phyloP scores from a whole-genome alignment of 2,888 invertebrate genomes.

The Bhutanitis thaidina region DNA sequence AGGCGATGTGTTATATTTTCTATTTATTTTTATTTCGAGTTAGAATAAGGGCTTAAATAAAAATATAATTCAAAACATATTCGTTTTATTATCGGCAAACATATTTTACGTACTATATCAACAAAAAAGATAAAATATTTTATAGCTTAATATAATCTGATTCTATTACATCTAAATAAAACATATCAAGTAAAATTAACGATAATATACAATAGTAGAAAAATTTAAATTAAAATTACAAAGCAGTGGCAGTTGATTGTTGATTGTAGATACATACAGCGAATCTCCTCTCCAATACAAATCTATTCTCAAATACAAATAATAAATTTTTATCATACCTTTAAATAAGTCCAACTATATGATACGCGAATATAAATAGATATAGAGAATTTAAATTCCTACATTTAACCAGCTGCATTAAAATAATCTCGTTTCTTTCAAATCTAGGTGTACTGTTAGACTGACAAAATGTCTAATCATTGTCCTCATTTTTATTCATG shows the following conservation, averaged over 20 bases:
- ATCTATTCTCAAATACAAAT: too few species aligned
- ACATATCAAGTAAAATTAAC: not conserved
- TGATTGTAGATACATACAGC: not conserved
- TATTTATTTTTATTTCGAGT: not conserved
- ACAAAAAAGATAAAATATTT: slow-evolving; percentile 4
- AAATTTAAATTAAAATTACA: slow-evolving; percentile 9
- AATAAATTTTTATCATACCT: too few species aligned
- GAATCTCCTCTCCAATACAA: too few species aligned
- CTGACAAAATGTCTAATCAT: too few species aligned
- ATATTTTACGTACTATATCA: slow-evolving; percentile 15
- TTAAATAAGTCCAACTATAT: too few species aligned
- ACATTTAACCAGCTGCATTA: too few species aligned
- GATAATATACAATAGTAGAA: slow-evolving; percentile 4
- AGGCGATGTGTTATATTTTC: not conserved
- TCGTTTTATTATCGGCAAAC: slow-evolving; percentile 16
- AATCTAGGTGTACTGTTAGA: too few species aligned
- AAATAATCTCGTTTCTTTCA: too few species aligned
- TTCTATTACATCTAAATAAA: not conserved
- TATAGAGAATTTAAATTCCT: too few species aligned
- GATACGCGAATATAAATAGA: too few species aligned
- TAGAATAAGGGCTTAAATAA: not conserved
- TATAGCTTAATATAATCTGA: slow-evolving; percentile 3
- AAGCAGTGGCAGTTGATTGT: slow-evolving; percentile 16
- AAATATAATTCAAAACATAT: not conserved
- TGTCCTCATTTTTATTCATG: too few species aligned